Percentiles rank a stretch among this genome's conserved stretches.
These are phyloP conservation scores for Carassius carassius DNA, from an alignment of 2,113 vertebrate genomes.

Conservation along the genomic window DNA sequence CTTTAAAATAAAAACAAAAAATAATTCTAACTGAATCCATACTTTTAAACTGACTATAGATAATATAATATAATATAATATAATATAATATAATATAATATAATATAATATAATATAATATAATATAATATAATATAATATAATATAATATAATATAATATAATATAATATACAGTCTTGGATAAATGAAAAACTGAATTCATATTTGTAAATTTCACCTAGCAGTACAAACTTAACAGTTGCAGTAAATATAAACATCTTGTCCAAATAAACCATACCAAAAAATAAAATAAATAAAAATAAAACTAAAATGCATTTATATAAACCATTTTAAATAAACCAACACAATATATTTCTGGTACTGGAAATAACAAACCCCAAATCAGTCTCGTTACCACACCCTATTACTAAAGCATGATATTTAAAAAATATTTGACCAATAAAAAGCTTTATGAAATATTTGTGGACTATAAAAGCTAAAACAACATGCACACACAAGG, in stretches of 20 bases:
- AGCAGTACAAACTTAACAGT: not conserved
- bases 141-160: not conserved
- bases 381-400: conserved; percentile 27
- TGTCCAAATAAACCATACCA: too few species aligned
- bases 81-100: too few species aligned
- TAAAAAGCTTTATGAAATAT: not conserved
- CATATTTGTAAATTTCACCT: not conserved
- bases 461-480: not conserved
- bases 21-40: too few species aligned
- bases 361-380: conserved; percentile 7
- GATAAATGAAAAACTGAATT: not conserved
- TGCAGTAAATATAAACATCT: not conserved
- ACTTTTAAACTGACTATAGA: too few species aligned
- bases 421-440: conserved; percentile 56
- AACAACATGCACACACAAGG: not conserved
- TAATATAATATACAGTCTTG: not conserved
- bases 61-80: too few species aligned
- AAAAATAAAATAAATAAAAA: too few species aligned
- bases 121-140: too few species aligned
- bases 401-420: conserved; percentile 37
- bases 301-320: too few species aligned
- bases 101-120: not conserved
- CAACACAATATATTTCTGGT: too few species aligned
- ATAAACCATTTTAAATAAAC: too few species aligned
- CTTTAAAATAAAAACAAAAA: too few species aligned